A percentile compares a stretch with the other conserved stretches of the same genome.
Conservation (phyloP, 2,888 invertebrate species). For the Strigamia transsilvanica region DNA sequence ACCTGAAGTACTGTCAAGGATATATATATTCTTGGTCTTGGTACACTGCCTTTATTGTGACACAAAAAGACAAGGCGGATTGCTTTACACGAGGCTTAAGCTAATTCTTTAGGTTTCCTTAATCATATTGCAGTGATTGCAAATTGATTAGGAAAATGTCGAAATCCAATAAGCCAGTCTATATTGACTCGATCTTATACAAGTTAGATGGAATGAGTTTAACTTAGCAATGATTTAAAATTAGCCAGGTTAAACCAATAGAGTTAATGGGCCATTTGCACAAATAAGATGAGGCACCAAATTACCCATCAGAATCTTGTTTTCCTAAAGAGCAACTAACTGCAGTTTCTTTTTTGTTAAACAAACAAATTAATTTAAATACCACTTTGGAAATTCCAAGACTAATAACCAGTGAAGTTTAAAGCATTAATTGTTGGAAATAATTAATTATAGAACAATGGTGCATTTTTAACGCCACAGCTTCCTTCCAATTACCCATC, state of each 20-base stretch:
- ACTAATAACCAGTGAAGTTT: no score
- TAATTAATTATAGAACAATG: no score
- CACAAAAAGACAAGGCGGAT: background rate
- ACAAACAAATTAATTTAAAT: background rate
- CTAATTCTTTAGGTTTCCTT: background rate
- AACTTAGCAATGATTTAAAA: background rate
- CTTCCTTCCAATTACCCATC: no score
- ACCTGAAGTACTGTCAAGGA: no score
- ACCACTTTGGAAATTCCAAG: background rate
- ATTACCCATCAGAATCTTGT: background rate
- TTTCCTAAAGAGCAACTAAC: background rate
- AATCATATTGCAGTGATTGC: background rate
- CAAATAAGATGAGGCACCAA: conserved; percentile 2
- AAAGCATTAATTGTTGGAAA: no score
- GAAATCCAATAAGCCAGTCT: background rate
- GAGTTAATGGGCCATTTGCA: background rate
- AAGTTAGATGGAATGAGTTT: background rate
- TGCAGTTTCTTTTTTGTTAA: background rate
- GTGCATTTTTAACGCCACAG: no score
- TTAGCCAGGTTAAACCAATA: conserved; percentile 8
- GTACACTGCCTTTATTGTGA: no score
- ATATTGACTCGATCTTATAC: background rate
- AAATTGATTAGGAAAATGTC: background rate
- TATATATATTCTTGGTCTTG: no score
- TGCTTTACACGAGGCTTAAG: background rate